These are phyloP conservation scores for Tauraco hartlaubi DNA, from an alignment of 2,797 vertebrate genomes.

Conservation along the genomic window DNA sequence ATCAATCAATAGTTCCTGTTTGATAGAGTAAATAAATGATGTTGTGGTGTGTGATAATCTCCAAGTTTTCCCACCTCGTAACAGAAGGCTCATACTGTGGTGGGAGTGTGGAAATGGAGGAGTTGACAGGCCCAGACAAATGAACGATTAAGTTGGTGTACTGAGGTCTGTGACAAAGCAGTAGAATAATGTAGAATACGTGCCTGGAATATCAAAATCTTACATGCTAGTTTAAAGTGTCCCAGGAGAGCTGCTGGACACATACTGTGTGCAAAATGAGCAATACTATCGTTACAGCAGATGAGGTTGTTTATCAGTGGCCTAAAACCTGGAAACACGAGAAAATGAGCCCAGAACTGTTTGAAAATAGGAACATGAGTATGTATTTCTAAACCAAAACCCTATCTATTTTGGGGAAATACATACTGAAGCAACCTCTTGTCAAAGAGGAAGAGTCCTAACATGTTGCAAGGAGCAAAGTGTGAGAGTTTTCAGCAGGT, in stretches of 20 bases:
- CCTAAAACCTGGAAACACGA: neutral
- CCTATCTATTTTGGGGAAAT: neutral
- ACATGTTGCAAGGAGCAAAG: neutral
- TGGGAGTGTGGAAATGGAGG: neutral
- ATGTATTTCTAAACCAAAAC: neutral
- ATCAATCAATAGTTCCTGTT: slow-evolving; percentile 38
- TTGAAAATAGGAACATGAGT: neutral
- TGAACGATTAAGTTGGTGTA: slow-evolving; percentile 52
- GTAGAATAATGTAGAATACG: slow-evolving; percentile 10
- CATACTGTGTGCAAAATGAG: neutral
- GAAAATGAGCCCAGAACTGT: neutral
- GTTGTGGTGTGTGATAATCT: slow-evolving; percentile 25
- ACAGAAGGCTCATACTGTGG: neutral
- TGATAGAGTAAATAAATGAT: slow-evolving; percentile 53
- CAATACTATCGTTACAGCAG: neutral
- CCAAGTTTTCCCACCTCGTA: neutral
- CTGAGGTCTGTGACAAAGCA: slow-evolving; percentile 13
- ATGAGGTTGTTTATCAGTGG: neutral
- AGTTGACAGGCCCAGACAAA: slow-evolving; percentile 45
- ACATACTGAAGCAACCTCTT: neutral
- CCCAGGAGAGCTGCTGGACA: slow-evolving; percentile 12
- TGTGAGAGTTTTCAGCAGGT: neutral
- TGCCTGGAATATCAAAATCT: slow-evolving; percentile 37
- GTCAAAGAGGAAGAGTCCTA: neutral
- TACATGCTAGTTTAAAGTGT: neutral